Evolutionary conservation across 2,888 invertebrate species (phyloP).

Genomic region (Leptopilina syphax): DNA sequence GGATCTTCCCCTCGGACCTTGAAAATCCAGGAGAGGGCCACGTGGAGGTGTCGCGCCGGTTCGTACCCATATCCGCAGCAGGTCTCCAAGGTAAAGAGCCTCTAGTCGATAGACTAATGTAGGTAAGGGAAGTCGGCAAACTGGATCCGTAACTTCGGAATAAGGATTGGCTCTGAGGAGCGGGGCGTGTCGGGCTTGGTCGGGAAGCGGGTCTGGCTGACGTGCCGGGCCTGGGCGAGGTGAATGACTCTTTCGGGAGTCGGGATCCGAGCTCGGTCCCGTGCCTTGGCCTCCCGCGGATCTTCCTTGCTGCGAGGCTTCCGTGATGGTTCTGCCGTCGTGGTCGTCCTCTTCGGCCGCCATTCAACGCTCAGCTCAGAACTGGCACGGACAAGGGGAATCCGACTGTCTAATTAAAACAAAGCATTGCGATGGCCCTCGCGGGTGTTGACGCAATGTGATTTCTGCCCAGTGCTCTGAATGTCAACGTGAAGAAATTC

Average conservation of each 20-base stretch:
- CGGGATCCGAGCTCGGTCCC: constrained; percentile 70
- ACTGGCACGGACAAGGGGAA: constrained; percentile 81
- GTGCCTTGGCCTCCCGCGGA: constrained; percentile 75
- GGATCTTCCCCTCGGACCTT: too few relatives aligned
- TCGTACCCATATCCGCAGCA: constrained; percentile 70
- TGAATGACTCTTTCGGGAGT: constrained; percentile 39
- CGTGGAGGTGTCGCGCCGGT: constrained; percentile 71
- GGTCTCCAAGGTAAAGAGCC: constrained; percentile 86
- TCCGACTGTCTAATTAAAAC: constrained; percentile 72
- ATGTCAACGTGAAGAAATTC: constrained; percentile 84
- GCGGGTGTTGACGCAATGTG: constrained; percentile 82
- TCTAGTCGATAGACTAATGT: constrained; percentile 84
- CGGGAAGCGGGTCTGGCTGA: constrained; percentile 71
- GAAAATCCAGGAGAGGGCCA: too few relatives aligned
- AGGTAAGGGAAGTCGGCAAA: constrained; percentile 85
- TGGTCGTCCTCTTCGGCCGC: constrained; percentile 74
- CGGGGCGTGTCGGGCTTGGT: constrained; percentile 81
- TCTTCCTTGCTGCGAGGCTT: constrained; percentile 66
- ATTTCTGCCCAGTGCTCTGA: constrained; percentile 84
- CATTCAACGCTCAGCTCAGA: constrained; percentile 62
- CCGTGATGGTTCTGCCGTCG: constrained; percentile 53
- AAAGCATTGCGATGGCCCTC: constrained; percentile 82
- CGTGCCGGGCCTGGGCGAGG: constrained; percentile 57
- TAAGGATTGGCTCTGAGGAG: constrained; percentile 87
- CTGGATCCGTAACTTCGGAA: constrained; percentile 83